Evolutionary conservation across 2,888 invertebrate species (phyloP), one percentile per base, ranked within the genome.

Genomic region (Archips crataeganus): DNA sequence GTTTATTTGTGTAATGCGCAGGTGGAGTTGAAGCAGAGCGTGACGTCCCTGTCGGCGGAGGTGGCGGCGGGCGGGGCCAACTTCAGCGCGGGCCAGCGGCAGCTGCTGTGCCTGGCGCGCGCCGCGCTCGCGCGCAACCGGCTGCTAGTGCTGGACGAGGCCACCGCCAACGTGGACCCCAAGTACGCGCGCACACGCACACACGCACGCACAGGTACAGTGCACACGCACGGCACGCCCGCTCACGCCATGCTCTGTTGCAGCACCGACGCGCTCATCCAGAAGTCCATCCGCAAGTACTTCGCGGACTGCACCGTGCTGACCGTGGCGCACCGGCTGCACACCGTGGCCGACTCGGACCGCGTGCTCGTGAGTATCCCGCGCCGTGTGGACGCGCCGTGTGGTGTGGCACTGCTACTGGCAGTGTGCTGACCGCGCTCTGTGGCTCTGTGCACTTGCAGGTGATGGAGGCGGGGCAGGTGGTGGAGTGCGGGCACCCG

Each of bases 291-390:
- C 62, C 95, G 98, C 69, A 95, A 95, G 63, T 97, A 97, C 86
- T 98, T 98, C 87, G 94, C 95, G 0, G 92, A 96, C 57, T 98
- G 98, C 87, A 98, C 98, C 0, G 98, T 98, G 2, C 89, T 99
- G 23, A 98, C 98, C 0, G 98, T 99, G 45, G 98, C 98, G 4
- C 98, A 99, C 93, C 96, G 98, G 8, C 91, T 99, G 74, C 97
- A 98, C 87, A 98, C 98, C 0, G 97, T 99, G 51, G 98, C 99
- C 93, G 98, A 98, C 86, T 97, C 97, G 2, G 98, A 98, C 89
- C 95, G 97, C 79, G 97, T 98, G 57, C 89, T 98, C 79, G 97
- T 98, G 64, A 93, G 98, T 91, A n/a, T 10, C 13, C 13, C n/a
- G n/a, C n/a, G 49, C 3, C 1, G 5, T n/a, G 13, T 4, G 2